Base-by-base conservation (phyloP, 2,797 vertebrate genomes). In the Microchirus variegatus region DNA sequence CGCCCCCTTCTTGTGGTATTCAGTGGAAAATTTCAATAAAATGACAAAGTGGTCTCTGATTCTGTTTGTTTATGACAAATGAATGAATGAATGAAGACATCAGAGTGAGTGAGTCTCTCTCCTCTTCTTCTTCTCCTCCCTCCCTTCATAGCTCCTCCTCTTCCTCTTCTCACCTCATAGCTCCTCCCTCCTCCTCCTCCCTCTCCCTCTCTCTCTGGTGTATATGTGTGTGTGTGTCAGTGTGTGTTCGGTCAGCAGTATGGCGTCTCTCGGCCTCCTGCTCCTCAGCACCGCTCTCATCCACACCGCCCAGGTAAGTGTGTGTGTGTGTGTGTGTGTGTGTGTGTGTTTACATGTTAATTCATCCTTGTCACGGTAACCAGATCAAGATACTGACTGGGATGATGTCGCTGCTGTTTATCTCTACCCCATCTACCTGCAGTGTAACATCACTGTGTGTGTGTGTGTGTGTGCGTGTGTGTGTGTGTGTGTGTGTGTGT, bases 11-110 rank as follows among this genome's bases (percentile, higher is more conserved):
- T 59, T 63, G 68, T 84, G 75, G 86, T 60, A 80, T 70, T 83
- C 75, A 82, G 63, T 87, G 79, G 75, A 77, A 87, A 76, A 63
- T 88, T 85, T 85, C 75, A 89, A 86, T 87, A 90, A 89, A 31
- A 89, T 2, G 12, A 73, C 53, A 54, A 74, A 80, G 40, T 53
- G 2, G 12, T 78, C 45, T 53, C 48, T 17, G 74, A 55, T 37
- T 74, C 16, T 55, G 14, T 63, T 48, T 46, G 10, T 73, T 55
- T 4, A 5, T 53, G 22, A 40, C 48, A 14, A 54, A 41, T 38
- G n/a, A 26, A 7, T 11, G 0, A 14, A 18, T 10, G 5, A 26
- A n/a, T n/a, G 22, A 50, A 14, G 14, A 48, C 5, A 11, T 1
- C 3, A 26, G 19, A 48, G 46, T 48, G 46, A 48, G 7, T 48